These are phyloP conservation scores for Chlamydotis undulata DNA, from an alignment of 2,113 vertebrate species.

Conservation along the genomic window DNA sequence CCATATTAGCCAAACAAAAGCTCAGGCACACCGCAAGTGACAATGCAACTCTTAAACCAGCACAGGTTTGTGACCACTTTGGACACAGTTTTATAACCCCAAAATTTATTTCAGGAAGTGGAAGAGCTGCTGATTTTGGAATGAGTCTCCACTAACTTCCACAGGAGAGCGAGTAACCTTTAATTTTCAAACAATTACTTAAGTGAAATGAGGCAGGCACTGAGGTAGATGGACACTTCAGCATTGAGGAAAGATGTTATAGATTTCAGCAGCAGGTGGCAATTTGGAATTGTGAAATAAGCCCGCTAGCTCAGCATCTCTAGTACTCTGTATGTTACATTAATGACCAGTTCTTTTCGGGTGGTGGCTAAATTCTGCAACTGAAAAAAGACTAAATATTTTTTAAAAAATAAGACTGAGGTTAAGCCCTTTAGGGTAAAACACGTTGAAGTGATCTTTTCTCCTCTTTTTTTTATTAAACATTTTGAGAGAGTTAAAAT, in stretches of 20 bases:
- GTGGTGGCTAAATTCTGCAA: background rate
- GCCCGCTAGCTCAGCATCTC: background rate
- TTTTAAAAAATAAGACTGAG: background rate
- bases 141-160: background rate
- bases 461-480: background rate
- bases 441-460: background rate
- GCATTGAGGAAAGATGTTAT: background rate
- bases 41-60: conserved; percentile 43
- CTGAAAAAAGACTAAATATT: conserved; percentile 19
- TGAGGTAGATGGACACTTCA: background rate
- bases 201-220: conserved; percentile 10
- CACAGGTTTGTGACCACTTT: conserved; percentile 52
- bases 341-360: background rate
- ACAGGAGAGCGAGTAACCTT: conserved; percentile 19
- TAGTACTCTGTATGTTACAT: background rate
- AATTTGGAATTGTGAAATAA: background rate
- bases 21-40: conserved; percentile 45
- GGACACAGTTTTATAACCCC: conserved; percentile 49
- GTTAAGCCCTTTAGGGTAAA: background rate
- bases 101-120: conserved; percentile 45
- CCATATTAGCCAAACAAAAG: conserved; percentile 69
- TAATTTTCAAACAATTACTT: conserved; percentile 42
- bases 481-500: background rate
- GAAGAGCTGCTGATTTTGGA: conserved; percentile 34
- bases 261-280: conserved; percentile 30